Evolutionary conservation across 2,797 vertebrate species (phyloP), one percentile per base, ranked within the genome.

Genomic region (Enteromius radiatus): DNA sequence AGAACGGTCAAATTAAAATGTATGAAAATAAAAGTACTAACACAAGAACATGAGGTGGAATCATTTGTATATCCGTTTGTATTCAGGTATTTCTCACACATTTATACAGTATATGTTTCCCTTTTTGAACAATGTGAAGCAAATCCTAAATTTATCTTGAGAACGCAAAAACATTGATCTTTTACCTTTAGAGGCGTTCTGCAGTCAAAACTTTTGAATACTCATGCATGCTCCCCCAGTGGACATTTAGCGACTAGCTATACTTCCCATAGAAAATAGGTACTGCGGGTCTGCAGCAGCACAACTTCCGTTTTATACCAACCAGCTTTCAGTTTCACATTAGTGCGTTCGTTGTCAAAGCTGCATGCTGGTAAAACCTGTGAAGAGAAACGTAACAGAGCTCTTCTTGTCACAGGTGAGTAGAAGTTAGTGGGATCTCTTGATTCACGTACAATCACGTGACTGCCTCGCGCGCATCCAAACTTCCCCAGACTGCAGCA

Each of bases 21-120:
- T 19, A 41, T 76, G 11, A 12, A 59, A 76, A 76, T 76, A 76
- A 76, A 76, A 12, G n/a, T 26, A 41, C 73, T 56, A 75, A 56
- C 31, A n/a, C 15, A 21, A 21, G 4, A 28, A 28, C 15, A 28
- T 15, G 12, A 6, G 2, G 59, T 15, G 59, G 0, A 7, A 15
- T 61, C 15, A 7, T 15, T 28, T 28, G 12, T 28, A 15, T 61
- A 14, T 14, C 12, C 5, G 2, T 59, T 28, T 61, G 12, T 28
- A 6, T 59, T 26, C 11, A 3, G 26, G 56, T 61, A 28, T 61
- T 59, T 26, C 23, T 59, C 56, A 3, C 14, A 28, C 54, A 12
- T 26, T 0, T 59, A 17, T 47, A 2, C 5, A 5, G 56, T n/a
- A n/a, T n/a, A n/a, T n/a, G 56, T 14, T 26, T 61, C 11, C 23